Base-by-base conservation (phyloP, 2,888 invertebrate genomes). In the Cheilosia pagana region DNA sequence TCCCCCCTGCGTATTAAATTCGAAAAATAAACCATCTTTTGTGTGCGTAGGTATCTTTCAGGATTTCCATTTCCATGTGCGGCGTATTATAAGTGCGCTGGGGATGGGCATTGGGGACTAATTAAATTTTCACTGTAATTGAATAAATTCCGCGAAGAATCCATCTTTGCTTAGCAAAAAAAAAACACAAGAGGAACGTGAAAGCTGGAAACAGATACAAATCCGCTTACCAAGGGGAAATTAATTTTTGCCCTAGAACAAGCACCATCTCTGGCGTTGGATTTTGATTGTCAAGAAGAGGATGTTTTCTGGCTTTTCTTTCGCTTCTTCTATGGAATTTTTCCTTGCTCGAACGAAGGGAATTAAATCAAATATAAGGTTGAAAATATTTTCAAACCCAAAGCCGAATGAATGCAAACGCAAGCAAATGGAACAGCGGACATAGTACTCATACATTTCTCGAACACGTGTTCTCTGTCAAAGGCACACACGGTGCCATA, bases 61-160 rank as follows among this genome's bases (percentile, higher is more conserved):
- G 60, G 78, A 70, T 59, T 63, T 50, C 52, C 62, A 70, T 78
- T 67, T 55, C 45, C 62, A 74, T 70, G 67, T 63, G 16, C 19
- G 57, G 83, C 67, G 41, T 72, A 55, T 28, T 8, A 7, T 16
- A 14, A 41, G 39, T 25, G 45, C 62, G 28, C 8, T 28, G 7
- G 28, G 8, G 8, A 28, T n/a, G 19, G 19, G 45, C 2, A 35
- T 35, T 25, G 21, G 72, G 62, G 74, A 83, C 78, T 83, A 83
- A 83, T 83, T 83, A 79, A 70, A 74, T 83, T 78, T 83, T 75
- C 70, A 70, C 74, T 79, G 78, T 78, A 79, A 75, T 83, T 79
- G 63, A 79, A 83, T 79, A 70, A 83, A 83, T 83, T 79, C 70
- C 59, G 78, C 83, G 63, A 52, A 63, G 62, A 67, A 25, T 78